Evolutionary conservation across 2,797 vertebrate genomes (phyloP), one percentile per base, ranked within the genome.

Genomic region (Chelidonichthys spinosus): DNA sequence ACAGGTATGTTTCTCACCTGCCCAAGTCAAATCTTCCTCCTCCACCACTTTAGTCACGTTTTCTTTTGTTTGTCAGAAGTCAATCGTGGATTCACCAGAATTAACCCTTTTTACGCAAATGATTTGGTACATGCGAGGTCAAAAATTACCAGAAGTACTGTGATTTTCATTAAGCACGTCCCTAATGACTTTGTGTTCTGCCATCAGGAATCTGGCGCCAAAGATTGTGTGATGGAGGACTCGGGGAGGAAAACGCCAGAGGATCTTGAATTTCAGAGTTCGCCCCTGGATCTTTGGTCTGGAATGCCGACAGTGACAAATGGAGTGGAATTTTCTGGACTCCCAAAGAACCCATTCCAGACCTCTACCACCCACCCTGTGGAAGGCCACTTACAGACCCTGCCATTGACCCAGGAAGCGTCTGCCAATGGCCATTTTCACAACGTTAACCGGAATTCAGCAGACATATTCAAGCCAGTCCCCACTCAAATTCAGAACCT

Each of bases 181-280:
- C 25, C 35, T 55, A n/a, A 32, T 47, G 3, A 56, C 11, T 2
- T 40, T 78, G 4, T 75, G 15, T 69, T 81, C 10, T 83, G 1
- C 40, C n/a, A 13, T 35, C 65, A 94, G 94, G 90, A 90, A 50
- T 84, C 72, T 0, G 44, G 11, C 25, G 67, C 49, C 25, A 67
- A 74, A 47, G 33, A 1, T 36, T 15, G 46, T 2, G 0, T 2
- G 4, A 46, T 1, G 2, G 69, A 82, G 7, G 71, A 69, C 0
- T 5, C 0, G 0, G 36, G 37, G 17, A n/a, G 6, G 4, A 35
- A 65, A 42, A 18, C 69, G 0, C 73, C 65, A 17, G 54, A 37
- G 17, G 10, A 46, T 2, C 65, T 74, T 7, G 70, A 81, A 2
- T 87, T 81, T 56, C 77, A 79, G 43, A 82, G 42, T 42, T 84